phyloP scores from a whole-genome alignment of 1,140 invertebrate species.

The Platyura marginata region DNA sequence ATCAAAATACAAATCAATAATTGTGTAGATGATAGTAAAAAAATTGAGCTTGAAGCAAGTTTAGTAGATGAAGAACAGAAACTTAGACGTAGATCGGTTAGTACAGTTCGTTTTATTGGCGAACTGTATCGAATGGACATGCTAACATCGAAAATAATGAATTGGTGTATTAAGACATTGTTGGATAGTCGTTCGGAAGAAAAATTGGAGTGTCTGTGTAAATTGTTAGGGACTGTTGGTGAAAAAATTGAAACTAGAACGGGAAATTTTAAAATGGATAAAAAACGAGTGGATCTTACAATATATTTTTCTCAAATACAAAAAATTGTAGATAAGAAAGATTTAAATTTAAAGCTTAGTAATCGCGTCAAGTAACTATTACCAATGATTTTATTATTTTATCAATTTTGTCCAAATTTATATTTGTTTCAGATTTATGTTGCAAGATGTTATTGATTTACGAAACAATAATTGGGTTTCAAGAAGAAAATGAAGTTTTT shows the following conservation, averaged over 20 bases:
- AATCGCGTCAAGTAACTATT: conserved; percentile 49
- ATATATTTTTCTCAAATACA: background rate
- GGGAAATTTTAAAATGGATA: conserved; percentile 8
- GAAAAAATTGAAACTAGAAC: background rate
- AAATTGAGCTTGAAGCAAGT: conserved; percentile 25
- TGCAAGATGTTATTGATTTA: conserved; percentile 88
- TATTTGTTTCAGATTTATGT: conserved; percentile 52
- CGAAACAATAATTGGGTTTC: conserved; percentile 70
- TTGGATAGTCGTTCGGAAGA: conserved; percentile 64
- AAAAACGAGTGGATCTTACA: background rate
- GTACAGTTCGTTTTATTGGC: conserved; percentile 64
- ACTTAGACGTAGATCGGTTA: conserved; percentile 62
- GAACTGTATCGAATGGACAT: conserved; percentile 87
- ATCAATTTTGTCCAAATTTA: background rate
- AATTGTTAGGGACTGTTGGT: conserved; percentile 78
- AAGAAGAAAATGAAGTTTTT: too few species aligned
- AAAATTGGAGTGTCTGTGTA: conserved; percentile 81
- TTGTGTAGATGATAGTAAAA: conserved; percentile 21
- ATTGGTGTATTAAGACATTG: conserved; percentile 62
- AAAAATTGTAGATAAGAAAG: background rate
- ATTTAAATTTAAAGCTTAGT: conserved; percentile 26
- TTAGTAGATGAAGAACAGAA: conserved; percentile 54
- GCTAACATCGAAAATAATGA: conserved; percentile 79
- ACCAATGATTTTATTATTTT: conserved; percentile 30
- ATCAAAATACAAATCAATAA: conserved; percentile 10